These are phyloP conservation scores for Sinohyriopsis cumingii DNA, from an alignment of 2,888 invertebrate genomes.

Conservation along the genomic window DNA sequence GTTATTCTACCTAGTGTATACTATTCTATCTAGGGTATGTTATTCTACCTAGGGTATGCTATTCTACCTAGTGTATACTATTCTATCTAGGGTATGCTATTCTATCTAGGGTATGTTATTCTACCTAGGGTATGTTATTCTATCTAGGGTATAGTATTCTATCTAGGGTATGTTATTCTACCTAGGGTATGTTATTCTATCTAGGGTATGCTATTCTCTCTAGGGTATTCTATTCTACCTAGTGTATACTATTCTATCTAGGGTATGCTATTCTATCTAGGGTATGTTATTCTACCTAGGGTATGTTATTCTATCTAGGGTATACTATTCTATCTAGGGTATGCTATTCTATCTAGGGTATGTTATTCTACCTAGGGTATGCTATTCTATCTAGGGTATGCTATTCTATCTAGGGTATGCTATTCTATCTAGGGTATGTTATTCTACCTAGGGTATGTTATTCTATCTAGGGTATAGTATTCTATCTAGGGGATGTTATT, in stretches of 20 bases:
- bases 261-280: constrained; percentile 55
- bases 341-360: constrained; percentile 26
- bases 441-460: neutral
- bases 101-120: too few species aligned
- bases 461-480: constrained; percentile 69
- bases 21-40: too few species aligned
- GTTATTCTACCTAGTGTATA: constrained; percentile 14
- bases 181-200: constrained; percentile 64
- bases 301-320: constrained; percentile 66
- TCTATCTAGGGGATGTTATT: constrained; percentile 64
- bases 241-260: constrained; percentile 60
- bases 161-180: constrained; percentile 25
- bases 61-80: too few species aligned
- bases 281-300: constrained; percentile 66
- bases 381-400: constrained; percentile 65
- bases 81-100: too few species aligned
- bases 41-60: too few species aligned
- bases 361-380: constrained; percentile 66
- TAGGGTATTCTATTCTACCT: constrained; percentile 65
- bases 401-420: neutral
- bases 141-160: constrained; percentile 67
- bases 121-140: too few species aligned
- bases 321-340: constrained; percentile 66
- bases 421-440: constrained; percentile 67
- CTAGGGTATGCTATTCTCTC: constrained; percentile 32